phyloP scores from a whole-genome alignment of 2,113 vertebrate species.

The Marcusenius ussheri region DNA sequence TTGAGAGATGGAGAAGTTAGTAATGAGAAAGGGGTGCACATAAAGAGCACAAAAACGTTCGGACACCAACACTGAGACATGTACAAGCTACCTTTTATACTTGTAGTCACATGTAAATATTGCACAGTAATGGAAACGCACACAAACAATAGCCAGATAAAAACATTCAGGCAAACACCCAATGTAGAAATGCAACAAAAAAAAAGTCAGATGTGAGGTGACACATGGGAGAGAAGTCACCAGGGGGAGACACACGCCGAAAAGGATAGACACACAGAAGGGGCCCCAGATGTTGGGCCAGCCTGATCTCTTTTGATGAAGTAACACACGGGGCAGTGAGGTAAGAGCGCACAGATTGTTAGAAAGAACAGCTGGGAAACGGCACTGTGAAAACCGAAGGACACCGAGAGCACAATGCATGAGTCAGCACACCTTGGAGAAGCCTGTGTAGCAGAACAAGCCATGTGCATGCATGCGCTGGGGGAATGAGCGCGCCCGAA shows the following conservation, averaged over 20 bases:
- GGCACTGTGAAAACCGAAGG: neutral
- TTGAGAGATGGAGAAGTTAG: neutral
- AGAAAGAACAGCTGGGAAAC: neutral
- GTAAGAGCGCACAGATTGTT: neutral
- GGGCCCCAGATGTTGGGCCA: neutral
- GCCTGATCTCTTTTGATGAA: neutral
- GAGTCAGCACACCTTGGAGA: neutral
- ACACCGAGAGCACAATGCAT: neutral
- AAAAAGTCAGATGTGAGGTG: neutral
- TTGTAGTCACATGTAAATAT: constrained; percentile 48
- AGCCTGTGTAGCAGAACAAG: neutral
- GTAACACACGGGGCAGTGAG: neutral
- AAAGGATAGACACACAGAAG: neutral
- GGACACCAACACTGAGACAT: constrained; percentile 17
- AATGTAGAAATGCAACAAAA: neutral
- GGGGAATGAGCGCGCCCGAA: no score
- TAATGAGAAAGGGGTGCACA: neutral
- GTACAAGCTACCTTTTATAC: constrained; percentile 27
- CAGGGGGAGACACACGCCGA: neutral
- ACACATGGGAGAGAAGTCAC: neutral
- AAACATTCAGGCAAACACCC: constrained; percentile 35
- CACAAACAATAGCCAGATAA: constrained; percentile 31
- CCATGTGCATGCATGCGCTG: neutral
- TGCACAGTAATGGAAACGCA: neutral
- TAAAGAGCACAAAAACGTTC: constrained; percentile 17